A percentile compares a stretch with the other conserved stretches of the same genome.
Conservation (phyloP, 2,797 vertebrate genomes). For the Sebastes jordani region DNA sequence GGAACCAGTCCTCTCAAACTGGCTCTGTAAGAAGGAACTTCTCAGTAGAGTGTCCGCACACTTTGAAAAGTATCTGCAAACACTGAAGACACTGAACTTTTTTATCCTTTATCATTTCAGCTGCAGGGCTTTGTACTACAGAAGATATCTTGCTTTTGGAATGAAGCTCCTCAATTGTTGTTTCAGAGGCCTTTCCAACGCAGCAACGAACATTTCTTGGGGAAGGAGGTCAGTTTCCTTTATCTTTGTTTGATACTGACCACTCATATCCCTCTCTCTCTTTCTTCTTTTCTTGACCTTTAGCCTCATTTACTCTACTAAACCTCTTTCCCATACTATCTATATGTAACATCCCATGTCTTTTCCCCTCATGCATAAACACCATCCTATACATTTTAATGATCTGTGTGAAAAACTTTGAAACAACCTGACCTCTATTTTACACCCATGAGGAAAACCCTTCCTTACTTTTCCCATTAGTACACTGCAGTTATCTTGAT, state of each 20-base stretch:
- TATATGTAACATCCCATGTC: not conserved
- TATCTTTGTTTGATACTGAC: not conserved
- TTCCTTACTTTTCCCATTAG: conserved; percentile 17
- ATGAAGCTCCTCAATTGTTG: not conserved
- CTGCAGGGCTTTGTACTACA: not conserved
- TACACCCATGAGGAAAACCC: conserved; percentile 31
- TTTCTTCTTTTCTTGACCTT: not conserved
- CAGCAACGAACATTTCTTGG: not conserved
- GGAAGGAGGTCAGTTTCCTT: not conserved
- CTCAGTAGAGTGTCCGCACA: not conserved
- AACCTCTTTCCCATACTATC: not conserved
- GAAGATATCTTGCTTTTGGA: not conserved
- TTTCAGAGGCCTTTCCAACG: not conserved
- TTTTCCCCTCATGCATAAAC: not conserved
- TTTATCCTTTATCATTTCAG: not conserved
- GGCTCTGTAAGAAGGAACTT: not conserved
- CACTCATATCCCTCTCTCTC: not conserved
- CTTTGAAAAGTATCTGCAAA: not conserved
- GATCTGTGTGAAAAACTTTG: conserved; percentile 5
- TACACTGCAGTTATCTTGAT: conserved; percentile 14
- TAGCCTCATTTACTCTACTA: not conserved
- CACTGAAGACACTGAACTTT: not conserved
- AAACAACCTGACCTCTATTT: conserved; percentile 50
- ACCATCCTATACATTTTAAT: conserved; percentile 24
- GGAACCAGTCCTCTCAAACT: not conserved